Conservation (phyloP, 2,113 vertebrate genomes). For the Nothoprocta perdicaria region DNA sequence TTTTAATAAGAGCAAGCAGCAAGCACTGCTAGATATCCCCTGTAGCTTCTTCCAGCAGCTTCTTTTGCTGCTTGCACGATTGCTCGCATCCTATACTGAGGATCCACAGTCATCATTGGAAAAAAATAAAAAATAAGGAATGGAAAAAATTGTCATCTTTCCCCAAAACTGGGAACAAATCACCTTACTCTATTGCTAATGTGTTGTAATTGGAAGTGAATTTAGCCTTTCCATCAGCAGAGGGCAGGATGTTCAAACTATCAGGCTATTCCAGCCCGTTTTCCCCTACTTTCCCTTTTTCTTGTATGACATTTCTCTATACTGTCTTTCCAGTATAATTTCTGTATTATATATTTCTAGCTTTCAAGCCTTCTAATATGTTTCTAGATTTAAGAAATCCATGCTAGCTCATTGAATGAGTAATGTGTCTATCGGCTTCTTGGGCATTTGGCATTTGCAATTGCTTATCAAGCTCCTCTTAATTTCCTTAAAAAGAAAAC, state of each 20-base stretch:
- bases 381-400: not conserved
- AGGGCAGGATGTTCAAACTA: not conserved
- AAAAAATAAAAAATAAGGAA: no score
- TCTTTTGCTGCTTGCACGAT: no score
- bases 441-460: not conserved
- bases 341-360: no score
- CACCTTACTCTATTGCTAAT: not conserved
- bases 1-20: no score
- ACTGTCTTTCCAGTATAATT: not conserved
- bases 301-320: not conserved
- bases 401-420: not conserved
- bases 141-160: no score
- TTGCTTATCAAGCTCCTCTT: not conserved
- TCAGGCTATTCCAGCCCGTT: rapidly evolving
- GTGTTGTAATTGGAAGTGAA: not conserved
- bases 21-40: no score
- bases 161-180: no score
- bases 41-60: no score
- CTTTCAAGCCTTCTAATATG: no score
- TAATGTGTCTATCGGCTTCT: not conserved
- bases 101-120: no score
- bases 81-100: no score
- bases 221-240: not conserved
- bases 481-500: rapidly evolving
- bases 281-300: not conserved